Conservation (phyloP, 2,113 vertebrate species). For the Macheiramphus alcinus region DNA sequence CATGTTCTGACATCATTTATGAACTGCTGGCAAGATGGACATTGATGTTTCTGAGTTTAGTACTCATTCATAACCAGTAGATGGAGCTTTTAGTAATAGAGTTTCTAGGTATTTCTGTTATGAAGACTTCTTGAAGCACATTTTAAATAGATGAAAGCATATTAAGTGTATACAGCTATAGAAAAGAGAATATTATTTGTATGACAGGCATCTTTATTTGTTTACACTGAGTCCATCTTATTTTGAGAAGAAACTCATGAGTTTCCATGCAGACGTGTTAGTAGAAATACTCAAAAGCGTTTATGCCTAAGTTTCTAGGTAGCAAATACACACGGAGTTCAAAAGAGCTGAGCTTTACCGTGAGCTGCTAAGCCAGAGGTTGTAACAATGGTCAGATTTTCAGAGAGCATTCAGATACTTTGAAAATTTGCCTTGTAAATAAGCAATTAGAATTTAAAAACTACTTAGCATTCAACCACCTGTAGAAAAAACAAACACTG, state of each 20-base stretch:
- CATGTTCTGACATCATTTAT: background rate
- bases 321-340: background rate
- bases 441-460: background rate
- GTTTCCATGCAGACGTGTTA: background rate
- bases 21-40: background rate
- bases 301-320: background rate
- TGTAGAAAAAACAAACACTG: background rate
- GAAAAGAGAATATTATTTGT: background rate
- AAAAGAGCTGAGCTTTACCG: background rate
- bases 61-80: conserved; percentile 24
- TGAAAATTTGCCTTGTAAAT: background rate
- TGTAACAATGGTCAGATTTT: background rate
- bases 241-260: background rate
- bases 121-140: background rate
- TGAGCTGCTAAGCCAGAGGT: background rate
- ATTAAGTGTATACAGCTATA: background rate
- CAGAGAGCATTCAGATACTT: background rate
- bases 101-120: background rate
- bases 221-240: background rate
- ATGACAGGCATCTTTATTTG: background rate
- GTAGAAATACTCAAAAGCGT: background rate
- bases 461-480: background rate
- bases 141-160: background rate
- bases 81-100: conserved; percentile 63
- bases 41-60: background rate